Evolutionary conservation across 2,888 invertebrate genomes (phyloP), one percentile per base, ranked within the genome.

Genomic region (Synergus laeviventris): DNA sequence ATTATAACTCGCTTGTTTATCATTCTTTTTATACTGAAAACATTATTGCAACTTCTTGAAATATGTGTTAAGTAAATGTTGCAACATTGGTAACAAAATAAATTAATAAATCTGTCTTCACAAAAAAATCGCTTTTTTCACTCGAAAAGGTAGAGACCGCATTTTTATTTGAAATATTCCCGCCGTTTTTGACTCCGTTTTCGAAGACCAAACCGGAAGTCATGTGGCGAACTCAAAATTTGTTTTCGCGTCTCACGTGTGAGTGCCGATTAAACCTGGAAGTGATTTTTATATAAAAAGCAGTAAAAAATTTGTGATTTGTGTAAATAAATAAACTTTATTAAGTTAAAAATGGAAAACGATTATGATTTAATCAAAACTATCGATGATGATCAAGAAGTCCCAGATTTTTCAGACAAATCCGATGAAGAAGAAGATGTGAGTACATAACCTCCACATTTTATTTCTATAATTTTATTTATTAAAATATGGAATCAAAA

Each of bases 361-460:
- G 81, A 84, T 31, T 92, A 91, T 45, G 95, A 95, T 82, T 92
- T 97, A 82, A 95, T 97, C 76, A 94, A 94, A 91, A 97, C 97
- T 0, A 97, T 98, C 78, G 93, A 94, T 56, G 97, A 97, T 79
- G 95, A 95, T 82, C 95, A 96, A 75, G 95, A 96, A 88, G 94
- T 97, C 0, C 94, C 95, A 84, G 92, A 96, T 92, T 95, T 94
- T 81, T 96, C 96, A 0, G 95, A 96, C 86, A 94, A 95, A 89
- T 96, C 96, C 0, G 96, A 96, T 86, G 94, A 93, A 78, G 97
- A 97, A 93, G 91, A 95, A 36, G 96, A 96, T 91, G 97, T 96
- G 91, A 88, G 91, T 84, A 60, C 73, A n/a, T 81, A 81, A 80
- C 80, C 78, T 77, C 21, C 21, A 39, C 39, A 74, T 36, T 31